Evolutionary conservation across 1,140 invertebrate species (phyloP).

Genomic region (Danaus plexippus): DNA sequence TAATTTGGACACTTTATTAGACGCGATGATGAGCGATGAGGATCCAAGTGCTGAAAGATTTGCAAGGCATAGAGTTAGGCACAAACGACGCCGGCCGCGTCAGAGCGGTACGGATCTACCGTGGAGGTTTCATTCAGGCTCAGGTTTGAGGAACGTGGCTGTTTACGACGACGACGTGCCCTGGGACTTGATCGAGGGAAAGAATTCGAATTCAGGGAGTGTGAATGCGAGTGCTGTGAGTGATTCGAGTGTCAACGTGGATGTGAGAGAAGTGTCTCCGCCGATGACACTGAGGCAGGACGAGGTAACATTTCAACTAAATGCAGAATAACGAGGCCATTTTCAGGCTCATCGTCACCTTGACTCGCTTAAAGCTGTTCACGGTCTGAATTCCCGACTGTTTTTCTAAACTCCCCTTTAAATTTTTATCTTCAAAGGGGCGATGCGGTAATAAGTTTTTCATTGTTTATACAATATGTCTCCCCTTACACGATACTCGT

Average conservation of each 20-base stretch:
- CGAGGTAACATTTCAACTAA: constrained; percentile 43
- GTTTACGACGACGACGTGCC: constrained; percentile 53
- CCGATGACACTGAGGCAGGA: constrained; percentile 58
- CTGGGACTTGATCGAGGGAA: constrained; percentile 48
- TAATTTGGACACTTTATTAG: constrained; percentile 50
- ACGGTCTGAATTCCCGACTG: constrained; percentile 33
- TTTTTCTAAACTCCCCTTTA: constrained; percentile 45
- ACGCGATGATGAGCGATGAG: constrained; percentile 59
- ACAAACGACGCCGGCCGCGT: constrained; percentile 53
- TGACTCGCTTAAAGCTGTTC: constrained; percentile 53
- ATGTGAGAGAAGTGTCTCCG: constrained; percentile 44
- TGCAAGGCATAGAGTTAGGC: constrained; percentile 57
- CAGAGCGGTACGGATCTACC: constrained; percentile 52
- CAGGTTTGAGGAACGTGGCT: constrained; percentile 42
- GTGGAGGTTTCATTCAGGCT: constrained; percentile 56
- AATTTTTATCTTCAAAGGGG: constrained; percentile 38
- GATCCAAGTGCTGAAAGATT: constrained; percentile 48
- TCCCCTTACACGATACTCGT: constrained; percentile 1
- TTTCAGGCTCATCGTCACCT: constrained; percentile 55
- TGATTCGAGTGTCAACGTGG: constrained; percentile 43
- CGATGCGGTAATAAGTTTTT: constrained; percentile 57
- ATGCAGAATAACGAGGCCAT: constrained; percentile 13
- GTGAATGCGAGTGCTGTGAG: constrained; percentile 57
- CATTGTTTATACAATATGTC: constrained; percentile 53
- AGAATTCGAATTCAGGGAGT: constrained; percentile 25